Percentiles rank a stretch among this genome's conserved stretches.
These are phyloP conservation scores for Piscicola geometra DNA, from an alignment of 2,888 invertebrate species.

Conservation along the genomic window DNA sequence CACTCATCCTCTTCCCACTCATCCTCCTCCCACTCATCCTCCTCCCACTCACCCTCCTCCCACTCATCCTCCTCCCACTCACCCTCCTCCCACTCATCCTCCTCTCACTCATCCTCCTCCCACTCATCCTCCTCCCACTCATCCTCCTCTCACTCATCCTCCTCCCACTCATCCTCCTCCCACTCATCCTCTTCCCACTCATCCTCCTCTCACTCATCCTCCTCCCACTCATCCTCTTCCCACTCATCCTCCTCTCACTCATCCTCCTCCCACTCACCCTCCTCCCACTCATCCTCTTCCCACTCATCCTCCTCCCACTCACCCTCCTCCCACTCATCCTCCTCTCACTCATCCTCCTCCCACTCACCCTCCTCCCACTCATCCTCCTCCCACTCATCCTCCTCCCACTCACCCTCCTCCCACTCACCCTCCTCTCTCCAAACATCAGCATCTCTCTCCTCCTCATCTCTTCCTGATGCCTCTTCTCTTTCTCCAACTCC, in stretches of 20 bases:
- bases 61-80: too few species aligned
- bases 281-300: neutral
- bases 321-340: neutral
- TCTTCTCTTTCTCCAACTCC: constrained; percentile 36
- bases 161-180: too few species aligned
- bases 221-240: too few species aligned
- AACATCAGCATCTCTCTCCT: neutral
- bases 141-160: neutral
- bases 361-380: constrained; percentile 1
- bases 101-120: too few species aligned
- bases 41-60: too few species aligned
- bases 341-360: neutral
- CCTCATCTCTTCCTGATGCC: neutral
- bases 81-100: too few species aligned
- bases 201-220: too few species aligned
- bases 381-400: neutral
- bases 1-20: too few species aligned
- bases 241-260: neutral
- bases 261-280: neutral
- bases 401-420: neutral
- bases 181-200: too few species aligned
- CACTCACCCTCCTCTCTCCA: neutral
- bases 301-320: constrained; percentile 9
- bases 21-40: too few species aligned
- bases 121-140: too few species aligned